Evolutionary conservation across 2,888 invertebrate genomes (phyloP).

Genomic region (Perithous albicinctus): DNA sequence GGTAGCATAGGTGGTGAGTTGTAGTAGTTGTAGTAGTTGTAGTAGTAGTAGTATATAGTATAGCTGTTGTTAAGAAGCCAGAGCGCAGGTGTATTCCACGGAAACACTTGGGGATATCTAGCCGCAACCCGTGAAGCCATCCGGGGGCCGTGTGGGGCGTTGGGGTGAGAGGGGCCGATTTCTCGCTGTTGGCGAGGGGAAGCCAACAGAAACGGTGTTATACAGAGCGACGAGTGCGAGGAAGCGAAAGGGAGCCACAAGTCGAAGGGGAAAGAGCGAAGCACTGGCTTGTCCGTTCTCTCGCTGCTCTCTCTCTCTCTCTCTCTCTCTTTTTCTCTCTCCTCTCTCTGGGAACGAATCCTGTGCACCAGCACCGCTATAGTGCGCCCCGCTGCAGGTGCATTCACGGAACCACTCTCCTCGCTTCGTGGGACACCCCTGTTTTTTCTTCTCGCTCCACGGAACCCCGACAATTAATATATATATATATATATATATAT

Average conservation of each 20-base stretch:
- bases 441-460: slow-evolving; percentile 60
- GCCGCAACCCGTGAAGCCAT: slow-evolving; percentile 43
- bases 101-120: slow-evolving; percentile 53
- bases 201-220: slow-evolving; percentile 37
- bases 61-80: slow-evolving; percentile 14
- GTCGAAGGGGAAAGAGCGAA: slow-evolving; percentile 55
- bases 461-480: slow-evolving; percentile 58
- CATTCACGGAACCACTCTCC: slow-evolving; percentile 68
- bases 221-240: slow-evolving; percentile 28
- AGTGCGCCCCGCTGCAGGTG: slow-evolving; percentile 64
- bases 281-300: slow-evolving; percentile 27
- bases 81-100: slow-evolving; percentile 60
- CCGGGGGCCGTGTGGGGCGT: slow-evolving; percentile 24
- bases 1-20: not conserved
- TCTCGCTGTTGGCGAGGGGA: slow-evolving; percentile 29
- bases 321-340: too few species aligned
- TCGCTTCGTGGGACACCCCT: slow-evolving; percentile 68
- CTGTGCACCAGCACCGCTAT: slow-evolving; percentile 52
- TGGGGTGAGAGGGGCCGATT: slow-evolving; percentile 25
- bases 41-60: not conserved
- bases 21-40: not conserved
- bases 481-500: too few species aligned
- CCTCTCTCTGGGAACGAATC: slow-evolving; percentile 66
- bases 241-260: slow-evolving; percentile 54
- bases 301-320: too few species aligned